Conservation (phyloP, 2,888 invertebrate genomes). For the Blomia tropicalis region DNA sequence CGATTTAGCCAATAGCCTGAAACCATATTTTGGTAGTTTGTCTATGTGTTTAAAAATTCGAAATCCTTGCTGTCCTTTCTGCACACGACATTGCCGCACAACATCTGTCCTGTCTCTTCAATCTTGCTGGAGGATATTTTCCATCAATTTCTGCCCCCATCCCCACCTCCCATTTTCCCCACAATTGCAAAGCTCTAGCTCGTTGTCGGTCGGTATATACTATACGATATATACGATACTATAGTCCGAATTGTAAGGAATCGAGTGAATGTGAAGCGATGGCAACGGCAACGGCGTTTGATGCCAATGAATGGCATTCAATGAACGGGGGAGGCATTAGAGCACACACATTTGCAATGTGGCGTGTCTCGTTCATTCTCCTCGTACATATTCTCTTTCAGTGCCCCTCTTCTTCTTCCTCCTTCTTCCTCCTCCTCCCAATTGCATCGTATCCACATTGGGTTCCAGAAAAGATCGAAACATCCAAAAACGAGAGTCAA, state of each 20-base stretch:
- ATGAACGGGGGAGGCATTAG: no score
- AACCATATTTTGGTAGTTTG: background rate
- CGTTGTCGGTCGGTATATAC: background rate
- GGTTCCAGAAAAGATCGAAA: conserved; percentile 14
- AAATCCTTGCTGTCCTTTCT: background rate
- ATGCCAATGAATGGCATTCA: no score
- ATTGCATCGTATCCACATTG: no score
- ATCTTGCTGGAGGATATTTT: background rate
- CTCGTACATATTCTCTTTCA: no score
- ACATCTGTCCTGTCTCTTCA: conserved; percentile 7
- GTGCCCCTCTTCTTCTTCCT: no score
- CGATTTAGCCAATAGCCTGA: background rate
- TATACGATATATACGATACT: background rate
- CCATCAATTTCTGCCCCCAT: no score
- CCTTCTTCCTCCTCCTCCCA: no score
- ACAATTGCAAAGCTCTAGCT: no score
- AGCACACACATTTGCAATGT: no score
- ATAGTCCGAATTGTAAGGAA: background rate
- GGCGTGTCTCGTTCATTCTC: no score
- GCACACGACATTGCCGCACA: background rate
- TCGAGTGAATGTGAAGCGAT: background rate
- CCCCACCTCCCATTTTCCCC: no score
- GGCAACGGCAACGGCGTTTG: no score
- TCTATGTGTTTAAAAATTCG: background rate
- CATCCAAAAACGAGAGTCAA: background rate